phyloP scores from a whole-genome alignment of 2,113 vertebrate genomes.

The Xyliphius kryptos region DNA sequence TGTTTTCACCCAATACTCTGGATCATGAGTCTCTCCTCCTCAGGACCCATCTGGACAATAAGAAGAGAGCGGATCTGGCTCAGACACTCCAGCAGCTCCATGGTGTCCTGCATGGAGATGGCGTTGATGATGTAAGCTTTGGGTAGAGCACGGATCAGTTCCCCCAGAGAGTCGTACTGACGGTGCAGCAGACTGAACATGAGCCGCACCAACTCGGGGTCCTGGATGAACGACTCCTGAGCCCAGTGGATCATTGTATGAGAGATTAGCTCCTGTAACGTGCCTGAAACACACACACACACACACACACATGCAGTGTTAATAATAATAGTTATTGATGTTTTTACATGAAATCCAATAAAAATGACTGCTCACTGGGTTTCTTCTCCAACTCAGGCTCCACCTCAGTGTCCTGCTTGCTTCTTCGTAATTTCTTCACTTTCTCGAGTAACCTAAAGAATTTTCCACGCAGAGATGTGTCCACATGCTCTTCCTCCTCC shows the following conservation, averaged over 20 bases:
- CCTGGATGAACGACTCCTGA: slow-evolving; percentile 90
- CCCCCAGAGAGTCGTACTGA: slow-evolving; percentile 86
- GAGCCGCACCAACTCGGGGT: slow-evolving; percentile 84
- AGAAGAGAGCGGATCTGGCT: slow-evolving; percentile 92
- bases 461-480: slow-evolving; percentile 73
- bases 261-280: slow-evolving; percentile 86
- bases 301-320: too few relatives aligned
- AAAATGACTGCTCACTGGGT: slow-evolving; percentile 83
- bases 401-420: slow-evolving; percentile 64
- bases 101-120: slow-evolving; percentile 80
- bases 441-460: slow-evolving; percentile 73
- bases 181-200: slow-evolving; percentile 94
- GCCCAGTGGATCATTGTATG: slow-evolving; percentile 94
- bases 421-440: slow-evolving; percentile 70
- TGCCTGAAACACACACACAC: slow-evolving; percentile 64
- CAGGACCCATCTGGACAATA: slow-evolving; percentile 94
- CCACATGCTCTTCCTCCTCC: slow-evolving; percentile 73
- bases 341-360: too few relatives aligned
- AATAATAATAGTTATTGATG: too few relatives aligned
- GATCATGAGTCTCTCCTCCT: slow-evolving; percentile 94
- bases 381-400: slow-evolving; percentile 69
- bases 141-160: slow-evolving; percentile 83
- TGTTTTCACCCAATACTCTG: slow-evolving; percentile 86
- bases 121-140: slow-evolving; percentile 85
- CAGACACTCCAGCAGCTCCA: too few relatives aligned